Base-by-base conservation (phyloP, 2,888 invertebrate species). In the Sacculina carcini region DNA sequence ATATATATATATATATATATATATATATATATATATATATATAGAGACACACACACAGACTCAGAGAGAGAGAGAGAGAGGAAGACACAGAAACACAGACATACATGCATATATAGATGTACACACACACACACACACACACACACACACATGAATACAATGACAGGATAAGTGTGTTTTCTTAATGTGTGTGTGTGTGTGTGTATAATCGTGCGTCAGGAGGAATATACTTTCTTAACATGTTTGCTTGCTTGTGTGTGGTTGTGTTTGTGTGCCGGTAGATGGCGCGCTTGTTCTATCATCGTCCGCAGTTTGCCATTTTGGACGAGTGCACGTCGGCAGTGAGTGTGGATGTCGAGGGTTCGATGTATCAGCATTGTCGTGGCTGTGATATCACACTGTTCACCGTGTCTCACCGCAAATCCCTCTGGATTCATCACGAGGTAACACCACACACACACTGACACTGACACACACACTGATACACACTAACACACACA, bases 301-400 rank as follows among this genome's bases (percentile, higher is more conserved):
- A 96, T 67, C 77, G 77, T 63, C 98, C 98, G 0, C 92, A 94
- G 68, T 98, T 96, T 69, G 98, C 98, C 12, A 96, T 98, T 61
- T 69, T 98, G 59, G 98, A 98, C 63, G 98, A 98, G 66, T 98
- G 98, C 64, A 98, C 98, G 1, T 90, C 89, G 64, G 96, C 96
- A 0, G 96, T 98, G 1, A 92, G 90, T 48, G 87, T 96, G 0
- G 98, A 98, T 65, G 96, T 98, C 0, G 98, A 98, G 65, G 92
- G 90, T 28, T 79, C 78, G 58, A 94, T 98, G 84, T 98, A 98
- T 64, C 79, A 80, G 59, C 87, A 92, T 66, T 90, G 92, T 62
- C 72, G 82, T 60, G 76, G 84, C 69, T 77, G 75, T 48, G 70
- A 69, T 38, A 96, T 96, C 62, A 89, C 94, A 0, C 69, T 98